phyloP scores from a whole-genome alignment of 2,113 vertebrate genomes.

The Centropus bengalensis region DNA sequence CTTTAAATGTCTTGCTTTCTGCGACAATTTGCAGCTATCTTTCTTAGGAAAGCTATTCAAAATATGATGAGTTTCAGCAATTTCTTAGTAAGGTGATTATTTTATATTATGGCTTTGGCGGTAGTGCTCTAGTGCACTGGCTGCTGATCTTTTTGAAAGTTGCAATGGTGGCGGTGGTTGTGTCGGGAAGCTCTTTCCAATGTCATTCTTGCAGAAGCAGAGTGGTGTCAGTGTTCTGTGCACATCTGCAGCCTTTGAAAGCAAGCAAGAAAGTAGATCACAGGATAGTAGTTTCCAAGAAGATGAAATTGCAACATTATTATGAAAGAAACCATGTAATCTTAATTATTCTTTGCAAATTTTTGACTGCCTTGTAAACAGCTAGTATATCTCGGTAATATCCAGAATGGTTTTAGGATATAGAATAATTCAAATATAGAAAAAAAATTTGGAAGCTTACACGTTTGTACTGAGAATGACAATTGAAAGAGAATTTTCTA shows the following conservation, averaged over 20 bases:
- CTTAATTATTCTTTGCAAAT: neutral
- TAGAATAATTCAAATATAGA: neutral
- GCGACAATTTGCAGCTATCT: fast-evolving
- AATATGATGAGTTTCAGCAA: fast-evolving
- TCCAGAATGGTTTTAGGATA: neutral
- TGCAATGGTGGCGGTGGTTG: fast-evolving
- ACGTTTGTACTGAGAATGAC: fast-evolving
- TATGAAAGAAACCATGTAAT: neutral
- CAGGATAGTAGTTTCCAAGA: fast-evolving
- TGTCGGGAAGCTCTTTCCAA: neutral
- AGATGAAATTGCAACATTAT: neutral
- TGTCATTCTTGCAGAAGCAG: fast-evolving
- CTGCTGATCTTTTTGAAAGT: neutral
- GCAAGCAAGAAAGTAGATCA: neutral
- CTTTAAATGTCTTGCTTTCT: fast-evolving
- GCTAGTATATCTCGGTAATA: neutral
- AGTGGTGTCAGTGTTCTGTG: neutral
- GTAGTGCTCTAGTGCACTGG: fast-evolving
- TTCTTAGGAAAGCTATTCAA: fast-evolving
- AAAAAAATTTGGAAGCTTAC: fast-evolving
- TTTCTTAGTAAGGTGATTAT: neutral
- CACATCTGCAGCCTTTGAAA: neutral
- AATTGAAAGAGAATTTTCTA: neutral
- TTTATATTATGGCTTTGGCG: fast-evolving
- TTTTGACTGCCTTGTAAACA: neutral